A percentile compares a stretch with the other conserved stretches of the same genome.
phyloP scores from a whole-genome alignment of 2,888 invertebrate genomes.

The Autographa pulchrina region DNA sequence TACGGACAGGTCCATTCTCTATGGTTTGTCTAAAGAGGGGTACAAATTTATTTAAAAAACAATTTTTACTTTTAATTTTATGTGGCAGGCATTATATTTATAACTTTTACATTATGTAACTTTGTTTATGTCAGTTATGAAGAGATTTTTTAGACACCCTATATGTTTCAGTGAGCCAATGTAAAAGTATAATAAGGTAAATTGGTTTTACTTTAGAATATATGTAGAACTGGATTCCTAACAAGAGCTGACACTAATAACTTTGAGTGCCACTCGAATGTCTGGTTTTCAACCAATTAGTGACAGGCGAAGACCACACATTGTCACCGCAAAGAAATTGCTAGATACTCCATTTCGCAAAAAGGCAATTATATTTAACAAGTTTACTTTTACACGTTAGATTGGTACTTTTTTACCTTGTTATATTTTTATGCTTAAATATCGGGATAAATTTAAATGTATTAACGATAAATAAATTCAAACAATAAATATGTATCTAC shows the following conservation, averaged over 20 bases:
- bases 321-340: neutral
- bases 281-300: conserved; percentile 1
- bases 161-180: neutral
- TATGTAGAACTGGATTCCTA: neutral
- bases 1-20: no score
- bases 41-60: no score
- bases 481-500: neutral
- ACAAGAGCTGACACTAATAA: neutral
- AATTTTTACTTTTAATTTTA: no score
- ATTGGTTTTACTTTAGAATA: neutral
- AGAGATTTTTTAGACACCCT: no score
- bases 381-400: no score
- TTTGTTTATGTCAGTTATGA: no score
- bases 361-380: neutral
- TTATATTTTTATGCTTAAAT: neutral
- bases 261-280: conserved; percentile 1
- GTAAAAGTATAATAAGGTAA: neutral
- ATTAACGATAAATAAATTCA: neutral
- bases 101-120: no score
- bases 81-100: no score
- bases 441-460: neutral
- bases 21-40: no score
- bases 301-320: neutral
- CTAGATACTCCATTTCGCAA: neutral
- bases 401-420: no score